A percentile compares a stretch with the other conserved stretches of the same genome.
phyloP scores from a whole-genome alignment of 2,888 invertebrate species.

The Polydesmus complanatus region DNA sequence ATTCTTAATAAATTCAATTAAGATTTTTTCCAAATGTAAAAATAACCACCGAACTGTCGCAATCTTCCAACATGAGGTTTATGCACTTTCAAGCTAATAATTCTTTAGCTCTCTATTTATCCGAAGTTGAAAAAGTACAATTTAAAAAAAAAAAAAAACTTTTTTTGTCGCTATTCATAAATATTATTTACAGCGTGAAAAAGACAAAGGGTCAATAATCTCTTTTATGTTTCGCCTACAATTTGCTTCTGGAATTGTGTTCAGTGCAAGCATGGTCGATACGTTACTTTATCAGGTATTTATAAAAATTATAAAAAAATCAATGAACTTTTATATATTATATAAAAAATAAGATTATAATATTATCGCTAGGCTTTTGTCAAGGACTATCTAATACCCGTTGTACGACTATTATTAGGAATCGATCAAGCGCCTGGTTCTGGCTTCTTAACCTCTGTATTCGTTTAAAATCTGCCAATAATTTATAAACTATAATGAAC shows the following conservation, averaged over 20 bases:
- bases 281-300: conserved; percentile 64
- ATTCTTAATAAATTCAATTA: conserved; percentile 20
- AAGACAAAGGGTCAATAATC: conserved; percentile 92
- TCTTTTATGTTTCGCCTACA: conserved; percentile 98
- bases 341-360: neutral
- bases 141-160: no score
- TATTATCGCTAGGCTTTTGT: conserved; percentile 69
- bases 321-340: neutral
- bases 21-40: conserved; percentile 97
- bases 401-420: conserved; percentile 81
- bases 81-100: conserved; percentile 98
- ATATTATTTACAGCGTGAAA: conserved; percentile 62
- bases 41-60: conserved; percentile 92
- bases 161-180: no score
- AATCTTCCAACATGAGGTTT: conserved; percentile 97
- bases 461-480: no score
- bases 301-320: neutral
- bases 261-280: conserved; percentile 96
- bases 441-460: conserved; percentile 87
- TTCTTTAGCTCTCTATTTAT: conserved; percentile 87
- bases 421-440: conserved; percentile 96
- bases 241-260: conserved; percentile 94
- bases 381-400: conserved; percentile 95
- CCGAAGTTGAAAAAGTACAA: conserved; percentile 98
- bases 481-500: neutral